Evolutionary conservation across 2,888 invertebrate genomes (phyloP).

Genomic region (Eutolmus rufibarbis): DNA sequence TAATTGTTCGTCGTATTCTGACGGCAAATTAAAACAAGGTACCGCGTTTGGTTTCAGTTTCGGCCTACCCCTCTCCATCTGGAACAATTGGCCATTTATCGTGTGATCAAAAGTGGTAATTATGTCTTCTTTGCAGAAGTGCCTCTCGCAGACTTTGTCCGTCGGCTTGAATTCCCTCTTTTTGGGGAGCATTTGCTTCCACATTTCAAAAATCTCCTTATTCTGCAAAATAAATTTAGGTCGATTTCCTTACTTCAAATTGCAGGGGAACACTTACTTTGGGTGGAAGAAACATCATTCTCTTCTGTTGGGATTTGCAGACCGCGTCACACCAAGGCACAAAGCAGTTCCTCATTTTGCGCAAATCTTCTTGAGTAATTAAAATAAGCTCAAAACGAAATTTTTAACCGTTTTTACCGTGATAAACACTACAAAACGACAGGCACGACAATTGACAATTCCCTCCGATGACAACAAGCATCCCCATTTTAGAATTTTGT

Average conservation of each 20-base stretch:
- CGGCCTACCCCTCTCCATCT: constrained; percentile 53
- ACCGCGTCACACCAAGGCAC: constrained; percentile 26
- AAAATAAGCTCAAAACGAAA: not conserved
- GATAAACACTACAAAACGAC: constrained; percentile 3
- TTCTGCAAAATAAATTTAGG: constrained; percentile 49
- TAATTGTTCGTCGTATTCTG: not conserved
- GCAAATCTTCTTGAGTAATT: not conserved
- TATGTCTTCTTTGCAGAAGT: constrained; percentile 52
- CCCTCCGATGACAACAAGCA: not conserved
- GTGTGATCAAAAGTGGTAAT: constrained; percentile 53
- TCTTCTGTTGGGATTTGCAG: constrained; percentile 43
- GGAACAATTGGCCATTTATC: constrained; percentile 53
- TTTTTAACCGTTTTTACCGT: not conserved
- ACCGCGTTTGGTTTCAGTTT: constrained; percentile 51
- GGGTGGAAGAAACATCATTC: constrained; percentile 39
- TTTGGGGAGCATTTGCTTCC: constrained; percentile 52
- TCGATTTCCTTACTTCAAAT: constrained; percentile 46
- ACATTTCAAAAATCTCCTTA: constrained; percentile 49
- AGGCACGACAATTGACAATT: constrained; percentile 24
- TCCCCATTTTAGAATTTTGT: not conserved
- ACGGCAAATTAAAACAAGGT: constrained; percentile 51
- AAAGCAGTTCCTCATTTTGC: constrained; percentile 39
- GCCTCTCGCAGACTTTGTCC: constrained; percentile 54
- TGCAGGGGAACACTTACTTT: not conserved
- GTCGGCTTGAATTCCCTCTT: constrained; percentile 50